Evolutionary conservation across 2,797 vertebrate genomes (phyloP), one percentile per base, ranked within the genome.

Genomic region (Limnodromus scolopaceus): DNA sequence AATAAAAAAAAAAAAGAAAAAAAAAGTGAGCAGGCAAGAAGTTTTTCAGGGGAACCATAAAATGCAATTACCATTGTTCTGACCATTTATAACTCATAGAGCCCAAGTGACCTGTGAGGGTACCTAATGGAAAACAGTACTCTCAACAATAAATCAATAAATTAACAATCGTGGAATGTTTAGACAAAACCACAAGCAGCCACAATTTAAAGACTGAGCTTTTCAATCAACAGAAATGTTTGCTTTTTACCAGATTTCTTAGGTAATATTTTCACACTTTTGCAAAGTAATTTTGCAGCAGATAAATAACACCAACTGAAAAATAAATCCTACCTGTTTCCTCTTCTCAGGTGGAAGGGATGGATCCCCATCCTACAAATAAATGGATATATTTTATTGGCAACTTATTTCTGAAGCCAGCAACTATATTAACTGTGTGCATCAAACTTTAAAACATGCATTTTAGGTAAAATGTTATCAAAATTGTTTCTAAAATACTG

Each of bases 341-440:
- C 99, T 99, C 97, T 99, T 99, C 94, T 99, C 99, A n/a, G 99
- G 99, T 1, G 99, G 99, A 93, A 99, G 98, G 11, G 99, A 98
- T 3, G 98, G 98, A 95, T 99, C 99, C 30, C 99, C 99, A 95
- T 99, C 99, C 99, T 99, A 91, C 72, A 97, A 97, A 94, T 58
- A 97, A 97, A 95, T 3, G 76, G 51, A 95, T 11, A 10, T 6
- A 65, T 64, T 93, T 95, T 69, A 92, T 48, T 71, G 11, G 24
- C 30, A 95, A 63, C 16, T 87, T 94, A 77, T 55, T 96, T 85
- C 49, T 72, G 20, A 94, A 91, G 72, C 30, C 46, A 88, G 58
- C 16, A 92, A 84, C 25, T 45, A 19, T 9, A 84, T 45, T 49
- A 87, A 57, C 28, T 71, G 77, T 30, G 16, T 39, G 11, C 53